Evolutionary conservation across 2,113 vertebrate species (phyloP).

Genomic region (Fulica atra): DNA sequence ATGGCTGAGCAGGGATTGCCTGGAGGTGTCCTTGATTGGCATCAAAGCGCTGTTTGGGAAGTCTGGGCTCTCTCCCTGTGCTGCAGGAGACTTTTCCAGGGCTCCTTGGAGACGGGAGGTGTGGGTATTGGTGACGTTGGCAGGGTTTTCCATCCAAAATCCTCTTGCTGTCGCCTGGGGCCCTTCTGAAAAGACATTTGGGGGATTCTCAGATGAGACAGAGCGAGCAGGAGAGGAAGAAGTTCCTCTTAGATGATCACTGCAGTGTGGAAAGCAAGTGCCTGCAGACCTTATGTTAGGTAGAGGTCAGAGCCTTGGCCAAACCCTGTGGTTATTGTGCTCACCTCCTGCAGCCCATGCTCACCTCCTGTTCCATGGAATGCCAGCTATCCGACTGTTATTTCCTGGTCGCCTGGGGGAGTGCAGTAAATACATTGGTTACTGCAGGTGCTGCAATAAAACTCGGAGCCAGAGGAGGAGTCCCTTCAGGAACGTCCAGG

Average conservation of each 20-base stretch:
- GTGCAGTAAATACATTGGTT: slow-evolving; percentile 18
- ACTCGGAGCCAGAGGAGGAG: background rate
- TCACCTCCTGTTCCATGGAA: background rate
- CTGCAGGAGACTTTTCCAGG: background rate
- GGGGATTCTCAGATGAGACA: background rate
- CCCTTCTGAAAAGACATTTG: background rate
- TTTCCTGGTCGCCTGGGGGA: slow-evolving; percentile 46
- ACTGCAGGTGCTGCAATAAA: background rate
- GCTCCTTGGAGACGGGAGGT: background rate
- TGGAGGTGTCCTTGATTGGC: background rate
- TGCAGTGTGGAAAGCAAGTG: background rate
- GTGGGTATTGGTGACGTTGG: rapidly evolving
- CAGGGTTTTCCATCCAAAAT: background rate
- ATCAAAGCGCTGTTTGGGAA: background rate
- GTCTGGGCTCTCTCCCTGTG: background rate
- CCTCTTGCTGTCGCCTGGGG: background rate
- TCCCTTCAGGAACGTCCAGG: background rate
- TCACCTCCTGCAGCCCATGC: background rate
- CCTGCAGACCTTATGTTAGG: background rate
- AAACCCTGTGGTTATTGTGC: background rate
- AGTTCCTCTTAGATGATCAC: background rate
- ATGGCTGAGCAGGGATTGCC: background rate
- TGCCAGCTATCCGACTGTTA: slow-evolving; percentile 32
- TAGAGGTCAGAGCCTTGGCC: background rate
- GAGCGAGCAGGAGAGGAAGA: background rate